phyloP scores from a whole-genome alignment of 2,888 invertebrate genomes.

The Leptopterna dolabrata region DNA sequence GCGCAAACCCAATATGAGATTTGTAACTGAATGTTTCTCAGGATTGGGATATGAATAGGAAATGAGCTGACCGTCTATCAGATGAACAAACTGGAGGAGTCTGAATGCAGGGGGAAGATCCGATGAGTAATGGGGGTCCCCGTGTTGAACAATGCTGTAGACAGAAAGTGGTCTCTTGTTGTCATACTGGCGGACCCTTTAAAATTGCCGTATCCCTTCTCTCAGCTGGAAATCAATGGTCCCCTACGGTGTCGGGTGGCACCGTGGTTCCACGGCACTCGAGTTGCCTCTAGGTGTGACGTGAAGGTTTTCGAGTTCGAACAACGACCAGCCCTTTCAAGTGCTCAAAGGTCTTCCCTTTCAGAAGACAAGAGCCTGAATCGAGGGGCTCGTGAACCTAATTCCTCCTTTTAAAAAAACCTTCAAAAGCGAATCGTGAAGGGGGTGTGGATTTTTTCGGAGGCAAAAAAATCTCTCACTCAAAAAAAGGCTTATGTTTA shows the following conservation, averaged over 20 bases:
- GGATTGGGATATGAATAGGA: too few species aligned
- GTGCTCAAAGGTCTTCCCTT: neutral
- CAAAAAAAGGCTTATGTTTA: neutral
- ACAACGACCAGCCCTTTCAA: neutral
- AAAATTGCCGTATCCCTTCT: constrained; percentile 3
- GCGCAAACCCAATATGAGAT: too few species aligned
- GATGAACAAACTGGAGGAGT: too few species aligned
- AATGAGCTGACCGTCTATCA: too few species aligned
- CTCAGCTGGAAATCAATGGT: neutral
- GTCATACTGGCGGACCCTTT: neutral
- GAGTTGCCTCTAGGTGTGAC: neutral
- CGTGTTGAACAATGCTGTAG: neutral
- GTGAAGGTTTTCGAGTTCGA: neutral
- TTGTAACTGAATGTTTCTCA: too few species aligned
- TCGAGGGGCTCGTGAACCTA: neutral
- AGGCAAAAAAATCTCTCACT: neutral
- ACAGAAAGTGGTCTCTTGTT: neutral
- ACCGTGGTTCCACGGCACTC: constrained; percentile 11
- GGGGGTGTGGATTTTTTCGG: neutral
- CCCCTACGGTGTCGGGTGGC: constrained; percentile 16
- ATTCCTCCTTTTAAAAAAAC: neutral
- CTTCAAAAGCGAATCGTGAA: neutral
- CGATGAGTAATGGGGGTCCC: neutral
- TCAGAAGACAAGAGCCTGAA: neutral
- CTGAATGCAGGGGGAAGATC: too few species aligned